Base-by-base conservation (phyloP, 1,140 invertebrate genomes). In the Vanessa tameamea region DNA sequence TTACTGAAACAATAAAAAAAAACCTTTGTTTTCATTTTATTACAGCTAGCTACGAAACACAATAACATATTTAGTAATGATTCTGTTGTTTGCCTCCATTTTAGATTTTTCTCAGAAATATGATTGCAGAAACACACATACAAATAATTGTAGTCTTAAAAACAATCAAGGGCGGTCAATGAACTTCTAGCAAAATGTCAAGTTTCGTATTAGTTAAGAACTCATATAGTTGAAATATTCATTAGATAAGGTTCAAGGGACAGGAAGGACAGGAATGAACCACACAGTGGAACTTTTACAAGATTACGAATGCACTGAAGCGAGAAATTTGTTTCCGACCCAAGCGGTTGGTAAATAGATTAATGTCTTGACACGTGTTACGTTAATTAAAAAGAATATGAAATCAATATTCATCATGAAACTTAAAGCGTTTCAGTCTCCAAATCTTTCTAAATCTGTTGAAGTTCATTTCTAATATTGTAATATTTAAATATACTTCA, bases 191-290 rank as follows among this genome's bases (percentile, higher is more conserved):
- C 23, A 31, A 0, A 31, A 59, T n/a, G 14, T 15, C 57, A n/a
- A 26, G 20, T 59, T 31, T 11, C 7, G 20, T 57, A 26, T 57
- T 37, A 37, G 57, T 61, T 37, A 37, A 5, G 20, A 13, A 61
- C 57, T 15, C 26, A 14, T 37, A 3, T 61, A 15, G 37, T 9
- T 61, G 57, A 61, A 31, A 15, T 37, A 7, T 37, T 37, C 57
- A 61, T 61, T 61, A 61, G 14, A 43, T 61, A 61, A 61, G 16
- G 23, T 61, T 61, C 57, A 37, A 61, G 57, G 7, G 57, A 43
- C 57, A 23, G 16, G 12, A 8, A 61, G 57, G 57, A 61, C 14
- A 20, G 16, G 11, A 59, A 59, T 12, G 13, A 61, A 37, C 57
- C 8, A 61, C 31, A 7, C 14, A 13, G 57, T 43, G 26, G 13